Evolutionary conservation across 2,888 invertebrate genomes (phyloP), one percentile per base, ranked within the genome.

Genomic region (Drosophila sordidula): DNA sequence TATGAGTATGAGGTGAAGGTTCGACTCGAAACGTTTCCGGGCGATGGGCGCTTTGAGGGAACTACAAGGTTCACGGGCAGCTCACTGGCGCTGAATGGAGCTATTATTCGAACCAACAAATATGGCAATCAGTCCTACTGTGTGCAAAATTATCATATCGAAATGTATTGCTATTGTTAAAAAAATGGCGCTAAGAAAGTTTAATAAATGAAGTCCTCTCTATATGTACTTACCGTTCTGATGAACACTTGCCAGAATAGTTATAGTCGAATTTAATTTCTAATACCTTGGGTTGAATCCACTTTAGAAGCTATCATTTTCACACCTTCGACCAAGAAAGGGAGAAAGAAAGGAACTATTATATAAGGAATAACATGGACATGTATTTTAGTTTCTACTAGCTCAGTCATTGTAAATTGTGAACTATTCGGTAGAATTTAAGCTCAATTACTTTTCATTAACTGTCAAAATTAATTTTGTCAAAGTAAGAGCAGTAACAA

Each of bases 101-200:
- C 56, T 5, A 39, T 82, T 5, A 55, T 52, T 0, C 71, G 82
- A 0, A 50, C 62, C 16, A 85, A 74, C 44, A 41, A 25, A 12
- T 79, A 69, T 42, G 42, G 45, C 0, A 58, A 63, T 34, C 66
- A 85, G 14, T 79, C 83, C 0, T 14, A 54, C 32, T 83, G 83
- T 51, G 41, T 79, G 9, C n/a, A 52, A 0, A 34, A 87, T 16
- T 54, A 49, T 8, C 41, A 14, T 4, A 45, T 81, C 1, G 62
- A 74, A 59, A 56, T 67, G 49, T 87, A 72, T 59, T 83, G 88
- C 38, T 64, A 63, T 58, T 87, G 81, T 4, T 9, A 34, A 16
- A 22, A 25, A 44, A 22, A 5, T 3, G 12, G 2, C 22, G 2
- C 2, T 3, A 22, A 22, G 22, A 22, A 22, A 2, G 2, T 22